Base-by-base conservation (phyloP, 1,140 invertebrate genomes). In the Cotesia typhae region DNA sequence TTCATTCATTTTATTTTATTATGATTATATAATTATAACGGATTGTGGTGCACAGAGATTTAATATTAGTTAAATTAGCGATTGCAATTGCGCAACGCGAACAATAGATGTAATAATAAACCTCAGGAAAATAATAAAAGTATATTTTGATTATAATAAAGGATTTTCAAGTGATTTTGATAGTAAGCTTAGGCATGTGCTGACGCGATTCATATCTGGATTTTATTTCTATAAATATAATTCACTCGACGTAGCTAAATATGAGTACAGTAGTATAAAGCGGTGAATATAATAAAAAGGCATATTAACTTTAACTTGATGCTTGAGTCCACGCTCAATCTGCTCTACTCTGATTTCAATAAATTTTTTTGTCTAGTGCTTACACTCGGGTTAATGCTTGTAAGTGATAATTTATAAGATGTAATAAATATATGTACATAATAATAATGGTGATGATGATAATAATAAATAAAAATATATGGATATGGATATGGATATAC, bases 141-240 rank as follows among this genome's bases (percentile, higher is more conserved):
- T 28, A 28, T 28, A 28, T 28, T 28, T 47, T 10, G 41, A 47
- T 47, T 47, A 6, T 4, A 47, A 47, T 47, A 9, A 9, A 9
- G 6, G 6, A 9, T 9, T 61, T 20, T 20, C 10, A 4, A 7
- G 6, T 10, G n/a, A n/a, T 59, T 69, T 60, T 69, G n/a, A 37
- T 14, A 10, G 57, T 60, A 69, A 60, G 41, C 41, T 36, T 36
- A 37, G 66, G 51, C 20, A 59, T 57, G 47, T 59, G 28, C 36
- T 28, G 38, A n/a, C 41, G 51, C 65, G 64, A 67, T 72, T 72
- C 63, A 72, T 67, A 72, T 59, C 70, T 67, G 70, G 64, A 28
- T 28, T 28, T 28, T 28, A 38, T 59, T 66, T 72, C 63, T 72
- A 72, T 72, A 72, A 72, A 72, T 72, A 72, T 66, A 72, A 59